Evolutionary conservation across 2,888 invertebrate species (phyloP).

Genomic region (Caenorhabditis plicata): DNA sequence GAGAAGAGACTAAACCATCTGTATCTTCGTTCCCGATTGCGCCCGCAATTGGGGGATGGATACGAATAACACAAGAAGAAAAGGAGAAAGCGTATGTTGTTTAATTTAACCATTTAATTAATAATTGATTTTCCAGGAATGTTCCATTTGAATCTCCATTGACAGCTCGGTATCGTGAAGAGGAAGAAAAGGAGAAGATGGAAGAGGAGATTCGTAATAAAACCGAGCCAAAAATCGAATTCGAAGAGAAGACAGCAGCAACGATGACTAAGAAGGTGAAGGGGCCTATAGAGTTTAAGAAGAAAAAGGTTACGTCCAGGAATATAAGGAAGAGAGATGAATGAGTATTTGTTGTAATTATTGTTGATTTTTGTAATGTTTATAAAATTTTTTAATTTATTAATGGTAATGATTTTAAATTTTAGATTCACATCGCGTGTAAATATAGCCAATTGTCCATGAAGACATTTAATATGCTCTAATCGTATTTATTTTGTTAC

Average conservation of each 20-base stretch:
- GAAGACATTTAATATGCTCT: no score
- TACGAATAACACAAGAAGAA: slow-evolving; percentile 27
- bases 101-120: no score
- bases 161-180: slow-evolving; percentile 31
- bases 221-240: slow-evolving; percentile 40
- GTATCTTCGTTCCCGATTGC: slow-evolving; percentile 1
- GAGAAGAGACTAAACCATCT: neutral
- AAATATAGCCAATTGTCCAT: no score
- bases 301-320: slow-evolving; percentile 29
- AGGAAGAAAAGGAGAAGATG: slow-evolving; percentile 22
- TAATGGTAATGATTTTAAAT: no score
- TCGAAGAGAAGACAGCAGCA: slow-evolving; percentile 42
- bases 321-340: slow-evolving; percentile 41
- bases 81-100: no score
- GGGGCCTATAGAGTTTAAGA: slow-evolving; percentile 48
- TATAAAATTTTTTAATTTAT: no score
- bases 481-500: no score
- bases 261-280: slow-evolving; percentile 45
- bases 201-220: slow-evolving; percentile 15
- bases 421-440: no score
- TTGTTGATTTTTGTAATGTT: no score
- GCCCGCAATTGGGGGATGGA: slow-evolving; percentile 33
- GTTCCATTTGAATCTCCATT: slow-evolving; percentile 32
- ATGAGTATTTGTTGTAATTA: no score
- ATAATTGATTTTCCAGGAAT: slow-evolving; percentile 3